A percentile compares a stretch with the other conserved stretches of the same genome.
These are phyloP conservation scores for Nothocercus nigrocapillus DNA, from an alignment of 2,113 vertebrate genomes.

Conservation along the genomic window DNA sequence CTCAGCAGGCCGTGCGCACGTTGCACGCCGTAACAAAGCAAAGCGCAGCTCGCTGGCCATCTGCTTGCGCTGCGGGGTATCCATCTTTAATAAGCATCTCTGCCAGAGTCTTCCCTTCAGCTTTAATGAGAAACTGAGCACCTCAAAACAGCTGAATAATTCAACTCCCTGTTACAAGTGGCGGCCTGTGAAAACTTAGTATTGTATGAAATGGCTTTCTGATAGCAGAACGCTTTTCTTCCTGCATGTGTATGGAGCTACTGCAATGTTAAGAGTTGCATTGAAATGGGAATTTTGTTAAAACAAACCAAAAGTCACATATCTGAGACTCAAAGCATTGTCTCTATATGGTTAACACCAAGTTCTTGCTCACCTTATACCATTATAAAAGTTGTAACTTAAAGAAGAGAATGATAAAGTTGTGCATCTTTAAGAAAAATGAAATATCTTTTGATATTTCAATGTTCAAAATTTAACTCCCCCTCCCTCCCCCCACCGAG, in stretches of 20 bases:
- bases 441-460: background rate
- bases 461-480: background rate
- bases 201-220: background rate
- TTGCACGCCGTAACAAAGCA: background rate
- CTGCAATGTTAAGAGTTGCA: background rate
- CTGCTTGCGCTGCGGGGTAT: background rate
- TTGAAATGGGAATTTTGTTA: background rate
- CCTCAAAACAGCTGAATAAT: slow-evolving; percentile 49
- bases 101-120: background rate
- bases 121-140: slow-evolving; percentile 51
- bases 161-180: background rate
- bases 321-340: background rate
- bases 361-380: background rate
- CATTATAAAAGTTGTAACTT: background rate
- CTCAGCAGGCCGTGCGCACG: background rate
- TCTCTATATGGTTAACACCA: background rate
- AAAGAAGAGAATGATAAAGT: background rate
- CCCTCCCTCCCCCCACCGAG: too few species aligned
- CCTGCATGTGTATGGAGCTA: background rate
- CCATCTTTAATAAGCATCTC: background rate
- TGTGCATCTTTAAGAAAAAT: background rate
- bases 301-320: background rate
- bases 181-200: background rate
- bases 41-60: background rate
- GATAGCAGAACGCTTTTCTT: background rate